Conservation (phyloP, 2,113 vertebrate genomes). For the Uropsilus gracilis region DNA sequence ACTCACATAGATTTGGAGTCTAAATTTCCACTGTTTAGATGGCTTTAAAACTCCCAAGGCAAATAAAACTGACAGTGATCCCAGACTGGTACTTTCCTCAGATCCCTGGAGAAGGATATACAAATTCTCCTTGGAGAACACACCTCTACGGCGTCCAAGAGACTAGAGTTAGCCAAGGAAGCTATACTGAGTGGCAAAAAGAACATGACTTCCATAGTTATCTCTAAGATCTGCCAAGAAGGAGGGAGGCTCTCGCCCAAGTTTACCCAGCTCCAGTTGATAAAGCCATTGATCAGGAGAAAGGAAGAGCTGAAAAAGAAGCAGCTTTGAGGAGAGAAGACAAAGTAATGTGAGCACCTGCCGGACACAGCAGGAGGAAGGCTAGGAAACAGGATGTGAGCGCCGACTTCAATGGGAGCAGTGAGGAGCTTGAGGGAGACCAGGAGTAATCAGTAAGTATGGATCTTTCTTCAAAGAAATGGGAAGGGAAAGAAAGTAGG, state of each 20-base stretch:
- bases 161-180: not conserved
- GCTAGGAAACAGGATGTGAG: not conserved
- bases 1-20: not conserved
- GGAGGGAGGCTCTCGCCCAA: not conserved
- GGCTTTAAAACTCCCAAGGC: not conserved
- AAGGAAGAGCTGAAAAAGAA: not conserved
- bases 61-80: not conserved
- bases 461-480: not conserved
- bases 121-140: not conserved
- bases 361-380: fast-evolving
- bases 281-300: not conserved
- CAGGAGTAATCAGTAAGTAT: too few relatives aligned
- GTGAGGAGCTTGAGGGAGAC: not conserved
- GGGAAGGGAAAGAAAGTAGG: not conserved
- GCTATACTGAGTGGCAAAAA: fast-evolving
- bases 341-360: not conserved
- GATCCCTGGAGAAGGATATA: not conserved
- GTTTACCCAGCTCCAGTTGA: not conserved
- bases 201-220: not conserved
- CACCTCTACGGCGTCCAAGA: not conserved
- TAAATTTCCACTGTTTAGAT: not conserved
- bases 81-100: not conserved
- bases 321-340: not conserved
- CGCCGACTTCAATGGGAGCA: not conserved
- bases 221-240: not conserved